Base-by-base conservation (phyloP, 2,113 vertebrate species). In the Channa argus region DNA sequence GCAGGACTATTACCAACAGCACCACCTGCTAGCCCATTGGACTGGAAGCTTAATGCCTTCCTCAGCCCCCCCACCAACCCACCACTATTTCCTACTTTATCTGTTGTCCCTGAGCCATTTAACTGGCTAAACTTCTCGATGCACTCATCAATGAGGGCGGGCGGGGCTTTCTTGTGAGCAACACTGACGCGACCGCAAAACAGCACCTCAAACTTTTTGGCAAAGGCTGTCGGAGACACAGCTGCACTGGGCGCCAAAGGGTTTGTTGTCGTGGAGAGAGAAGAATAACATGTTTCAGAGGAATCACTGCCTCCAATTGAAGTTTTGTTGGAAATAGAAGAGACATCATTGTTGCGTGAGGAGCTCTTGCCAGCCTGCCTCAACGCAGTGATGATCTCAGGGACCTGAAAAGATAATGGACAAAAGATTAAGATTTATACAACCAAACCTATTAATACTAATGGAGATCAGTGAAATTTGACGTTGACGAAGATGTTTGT, bases 141-240 rank as follows among this genome's bases (percentile, higher is more conserved):
- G 89, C 98, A 99, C 88, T 99, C 97, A 8, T 99, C 98, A 8
- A 99, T 99, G 14, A 99, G 92, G 0, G 97, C 97, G 0, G 98
- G 98, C 0, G 97, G 98, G 2, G 97, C 97, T 41, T 99, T 99
- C 91, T 97, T 98, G 86, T 97, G 95, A 0, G 97, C 96, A 44
- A 99, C 97, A 0, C 95, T 96, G 78, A 96, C 96, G 0, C 97
- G 94, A 43, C 98, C 98, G 4, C 98, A 98, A 84, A 99, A 99
- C 36, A 99, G 91, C 79, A 99, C 98, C 88, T 99, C 98, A 24
- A 99, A 99, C 89, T 96, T 99, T 82, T 99, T 98, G 76, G 96
- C 90, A 63, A 99, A 99, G 0, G 94, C 91, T 5, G 96, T 95
- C 0, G 97, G 95, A 0, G 95, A 94, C 24, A 96, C 36, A 0